A percentile compares a stretch with the other conserved stretches of the same genome.
phyloP scores from a whole-genome alignment of 2,888 invertebrate genomes.

The Melanostoma mellinum region DNA sequence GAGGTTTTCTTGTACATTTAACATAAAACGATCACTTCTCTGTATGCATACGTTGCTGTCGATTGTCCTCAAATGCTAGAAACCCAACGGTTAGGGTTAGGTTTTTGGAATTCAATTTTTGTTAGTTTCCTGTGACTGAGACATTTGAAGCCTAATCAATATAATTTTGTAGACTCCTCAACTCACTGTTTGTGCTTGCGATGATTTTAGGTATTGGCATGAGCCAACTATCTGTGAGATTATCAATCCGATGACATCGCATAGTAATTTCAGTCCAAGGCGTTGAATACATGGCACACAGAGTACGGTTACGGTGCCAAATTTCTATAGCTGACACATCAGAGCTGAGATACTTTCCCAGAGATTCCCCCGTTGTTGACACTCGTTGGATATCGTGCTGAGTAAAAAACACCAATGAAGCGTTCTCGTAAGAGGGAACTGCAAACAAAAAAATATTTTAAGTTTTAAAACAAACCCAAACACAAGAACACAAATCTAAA shows the following conservation, averaged over 20 bases:
- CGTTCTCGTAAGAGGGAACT: conserved; percentile 86
- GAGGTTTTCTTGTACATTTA: conserved; percentile 30
- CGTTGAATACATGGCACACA: conserved; percentile 88
- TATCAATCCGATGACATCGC: conserved; percentile 86
- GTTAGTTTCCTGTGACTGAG: conserved; percentile 39
- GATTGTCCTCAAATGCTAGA: conserved; percentile 12
- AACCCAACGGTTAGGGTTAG: conserved; percentile 3
- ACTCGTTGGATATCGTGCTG: conserved; percentile 86
- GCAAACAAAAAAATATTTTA: conserved; percentile 65
- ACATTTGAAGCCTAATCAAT: conserved; percentile 28
- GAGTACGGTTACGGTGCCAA: conserved; percentile 86
- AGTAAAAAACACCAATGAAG: conserved; percentile 88
- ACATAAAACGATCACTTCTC: conserved; percentile 54
- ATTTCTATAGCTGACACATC: conserved; percentile 84
- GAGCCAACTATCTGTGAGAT: conserved; percentile 84
- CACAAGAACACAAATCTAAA: conserved; percentile 74
- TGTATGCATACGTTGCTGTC: conserved; percentile 53
- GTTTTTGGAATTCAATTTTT: neutral
- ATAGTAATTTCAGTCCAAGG: conserved; percentile 82
- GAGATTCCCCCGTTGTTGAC: conserved; percentile 83
- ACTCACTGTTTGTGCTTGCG: conserved; percentile 86
- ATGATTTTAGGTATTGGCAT: conserved; percentile 85
- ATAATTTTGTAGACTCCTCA: conserved; percentile 49
- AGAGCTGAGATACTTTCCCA: conserved; percentile 74
- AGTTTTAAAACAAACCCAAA: neutral